Percentiles rank a stretch among this genome's conserved stretches.
phyloP scores from a whole-genome alignment of 1,140 invertebrate species.

The Leucophenga varia region DNA sequence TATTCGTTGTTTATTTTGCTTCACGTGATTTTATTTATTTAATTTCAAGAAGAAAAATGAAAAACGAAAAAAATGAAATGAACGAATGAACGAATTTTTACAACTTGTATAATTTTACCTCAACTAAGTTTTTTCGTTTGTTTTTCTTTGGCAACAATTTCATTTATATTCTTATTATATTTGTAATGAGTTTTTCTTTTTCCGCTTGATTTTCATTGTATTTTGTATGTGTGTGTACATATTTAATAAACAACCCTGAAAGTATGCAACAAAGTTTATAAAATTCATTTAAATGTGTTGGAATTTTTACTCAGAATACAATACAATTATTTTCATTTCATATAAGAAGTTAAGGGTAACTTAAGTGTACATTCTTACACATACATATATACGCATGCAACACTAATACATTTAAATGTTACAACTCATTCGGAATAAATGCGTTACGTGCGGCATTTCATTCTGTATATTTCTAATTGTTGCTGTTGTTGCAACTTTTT shows the following conservation, averaged over 20 bases:
- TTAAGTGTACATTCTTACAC: slow-evolving; percentile 29
- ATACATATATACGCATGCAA: slow-evolving; percentile 13
- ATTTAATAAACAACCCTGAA: slow-evolving; percentile 29
- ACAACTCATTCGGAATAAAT: slow-evolving; percentile 44
- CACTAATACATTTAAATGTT: background rate
- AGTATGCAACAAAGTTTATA: slow-evolving; percentile 24
- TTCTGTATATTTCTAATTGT: no score
- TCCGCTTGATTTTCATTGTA: no score
- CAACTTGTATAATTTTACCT: no score
- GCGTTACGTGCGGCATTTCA: slow-evolving; percentile 29
- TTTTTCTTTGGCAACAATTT: slow-evolving; percentile 16
- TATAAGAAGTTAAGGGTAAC: no score
- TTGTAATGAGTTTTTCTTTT: slow-evolving; percentile 14
- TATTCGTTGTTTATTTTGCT: slow-evolving; percentile 32
- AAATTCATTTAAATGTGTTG: no score
- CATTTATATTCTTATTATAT: slow-evolving; percentile 18
- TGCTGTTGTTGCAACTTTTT: no score
- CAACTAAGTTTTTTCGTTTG: slow-evolving; percentile 7
- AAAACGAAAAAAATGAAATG: no score
- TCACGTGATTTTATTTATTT: slow-evolving; percentile 48
- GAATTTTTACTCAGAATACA: no score
- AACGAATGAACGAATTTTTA: no score
- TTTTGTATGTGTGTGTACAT: background rate
- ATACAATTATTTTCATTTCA: no score
- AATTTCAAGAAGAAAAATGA: slow-evolving; percentile 10